Base-by-base conservation (phyloP, 92 coral and sea anemone genomes). In the Palythoa caribaeorum region DNA sequence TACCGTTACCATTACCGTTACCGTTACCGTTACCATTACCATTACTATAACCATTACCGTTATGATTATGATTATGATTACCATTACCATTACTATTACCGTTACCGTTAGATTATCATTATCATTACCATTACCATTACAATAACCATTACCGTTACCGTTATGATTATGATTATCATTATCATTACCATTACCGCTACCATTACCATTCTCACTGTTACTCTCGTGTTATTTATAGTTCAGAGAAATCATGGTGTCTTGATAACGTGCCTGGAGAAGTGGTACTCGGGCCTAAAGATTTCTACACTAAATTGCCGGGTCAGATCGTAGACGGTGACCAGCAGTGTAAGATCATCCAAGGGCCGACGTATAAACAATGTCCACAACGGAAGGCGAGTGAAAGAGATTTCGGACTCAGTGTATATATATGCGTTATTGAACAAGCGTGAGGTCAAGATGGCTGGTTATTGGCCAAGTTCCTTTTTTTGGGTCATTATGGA, bases 271-370 rank as follows among this genome's bases (percentile, higher is more conserved):
- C 92, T 20, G 76, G 52, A 50, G 19, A 8, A 39, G 77, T 20
- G 52, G 54, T 39, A 15, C 84, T 62, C 40, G 86, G 59, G 60
- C 92, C 48, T 3, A 71, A 52, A 65, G 52, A 21, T 40, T 89
- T 62, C 76, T 71, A 89, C 65, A 76, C 86, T 14, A 89, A 89
- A 59, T 48, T 89, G 69, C 92, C 92, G 21, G 92, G 92, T 75
- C 70, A 77, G 36, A 53, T 89, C 50, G 36, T 89, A 73, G 88
- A 84, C 69, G 92, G 76, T n/a, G 74, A 89, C 76, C 86, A 89
- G 38, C 92, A 89, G 62, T 89, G 92, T 72, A 79, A 83, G 73
- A 63, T 83, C 39, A 73, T 54, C 10, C 84, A 73, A 59, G 80
- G 81, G 36, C 53, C 86, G 51, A 57, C n/a, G 16, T 62, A 62